Evolutionary conservation across 1,140 invertebrate species (phyloP).

Genomic region (Phymastichus coffea): DNA sequence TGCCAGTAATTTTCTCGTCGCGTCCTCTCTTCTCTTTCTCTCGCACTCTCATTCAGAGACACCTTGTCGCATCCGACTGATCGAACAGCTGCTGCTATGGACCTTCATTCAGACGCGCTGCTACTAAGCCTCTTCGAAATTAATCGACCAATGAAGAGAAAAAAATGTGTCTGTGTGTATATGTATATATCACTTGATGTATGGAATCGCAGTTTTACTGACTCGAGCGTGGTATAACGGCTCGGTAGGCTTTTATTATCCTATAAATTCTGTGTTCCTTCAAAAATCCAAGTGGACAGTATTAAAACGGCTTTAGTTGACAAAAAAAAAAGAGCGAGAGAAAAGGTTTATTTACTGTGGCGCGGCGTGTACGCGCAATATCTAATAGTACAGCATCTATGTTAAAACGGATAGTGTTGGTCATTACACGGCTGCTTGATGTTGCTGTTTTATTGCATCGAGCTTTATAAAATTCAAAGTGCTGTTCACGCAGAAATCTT

Average conservation of each 20-base stretch:
- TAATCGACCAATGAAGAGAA: not conserved
- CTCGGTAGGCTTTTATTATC: slow-evolving; percentile 25
- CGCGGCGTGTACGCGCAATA: too few species aligned
- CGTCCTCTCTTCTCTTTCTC: slow-evolving; percentile 7
- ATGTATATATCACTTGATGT: slow-evolving; percentile 9
- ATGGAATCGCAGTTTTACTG: slow-evolving; percentile 17
- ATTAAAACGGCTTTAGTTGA: slow-evolving; percentile 23
- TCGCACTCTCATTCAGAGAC: not conserved
- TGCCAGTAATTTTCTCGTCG: slow-evolving; percentile 30
- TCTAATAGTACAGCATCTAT: too few species aligned
- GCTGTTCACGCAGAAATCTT: too few species aligned
- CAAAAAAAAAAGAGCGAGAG: too few species aligned
- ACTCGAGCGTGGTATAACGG: slow-evolving; percentile 21
- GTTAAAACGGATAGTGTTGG: too few species aligned
- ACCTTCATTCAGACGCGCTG: not conserved
- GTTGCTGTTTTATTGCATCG: too few species aligned
- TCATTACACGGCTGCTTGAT: too few species aligned
- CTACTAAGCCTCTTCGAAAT: too few species aligned
- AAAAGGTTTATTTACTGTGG: slow-evolving; percentile 18
- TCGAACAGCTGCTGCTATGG: too few species aligned
- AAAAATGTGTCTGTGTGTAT: not conserved
- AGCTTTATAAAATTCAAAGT: too few species aligned
- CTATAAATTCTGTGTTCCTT: slow-evolving; percentile 27
- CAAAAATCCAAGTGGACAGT: slow-evolving; percentile 6
- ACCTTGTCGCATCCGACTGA: not conserved